A percentile compares a stretch with the other conserved stretches of the same genome.
phyloP scores from a whole-genome alignment of 1,140 invertebrate species.

The Brachionus paranguensis region DNA sequence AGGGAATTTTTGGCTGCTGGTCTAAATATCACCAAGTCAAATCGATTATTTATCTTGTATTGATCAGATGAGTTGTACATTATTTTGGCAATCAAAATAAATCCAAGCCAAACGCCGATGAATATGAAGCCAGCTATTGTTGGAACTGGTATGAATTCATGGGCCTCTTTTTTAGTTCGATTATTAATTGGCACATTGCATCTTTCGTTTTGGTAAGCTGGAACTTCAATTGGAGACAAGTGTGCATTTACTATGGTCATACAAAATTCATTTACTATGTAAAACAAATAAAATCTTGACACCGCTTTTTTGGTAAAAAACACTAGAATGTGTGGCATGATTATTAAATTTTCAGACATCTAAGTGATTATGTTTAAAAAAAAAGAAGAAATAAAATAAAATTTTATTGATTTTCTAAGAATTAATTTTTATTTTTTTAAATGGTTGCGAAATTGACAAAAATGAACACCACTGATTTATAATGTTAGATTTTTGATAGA shows the following conservation, averaged over 20 bases:
- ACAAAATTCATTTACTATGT: neutral
- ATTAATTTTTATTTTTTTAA: neutral
- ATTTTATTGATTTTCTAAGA: slow-evolving; percentile 13
- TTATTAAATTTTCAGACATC: neutral
- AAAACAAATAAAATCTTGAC: neutral
- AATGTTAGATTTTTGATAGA: neutral
- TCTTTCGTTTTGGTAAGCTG: slow-evolving; percentile 13
- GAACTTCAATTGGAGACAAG: slow-evolving; percentile 1
- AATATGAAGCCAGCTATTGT: slow-evolving; percentile 11
- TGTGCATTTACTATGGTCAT: neutral
- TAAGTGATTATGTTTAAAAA: neutral
- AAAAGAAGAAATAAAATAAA: neutral
- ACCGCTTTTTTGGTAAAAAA: neutral
- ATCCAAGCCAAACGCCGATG: neutral
- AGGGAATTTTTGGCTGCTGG: slow-evolving; percentile 14
- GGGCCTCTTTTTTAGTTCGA: neutral
- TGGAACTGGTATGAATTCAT: slow-evolving; percentile 16
- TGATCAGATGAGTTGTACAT: slow-evolving; percentile 28
- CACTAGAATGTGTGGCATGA: neutral
- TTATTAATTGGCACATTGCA: slow-evolving; percentile 22
- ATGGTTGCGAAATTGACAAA: neutral
- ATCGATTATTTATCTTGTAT: slow-evolving; percentile 25
- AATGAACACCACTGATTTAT: neutral
- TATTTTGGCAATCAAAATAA: slow-evolving; percentile 16
- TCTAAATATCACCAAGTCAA: slow-evolving; percentile 32